Evolutionary conservation across 2,797 vertebrate species (phyloP).

Genomic region (Pseudocheirus occidentalis): DNA sequence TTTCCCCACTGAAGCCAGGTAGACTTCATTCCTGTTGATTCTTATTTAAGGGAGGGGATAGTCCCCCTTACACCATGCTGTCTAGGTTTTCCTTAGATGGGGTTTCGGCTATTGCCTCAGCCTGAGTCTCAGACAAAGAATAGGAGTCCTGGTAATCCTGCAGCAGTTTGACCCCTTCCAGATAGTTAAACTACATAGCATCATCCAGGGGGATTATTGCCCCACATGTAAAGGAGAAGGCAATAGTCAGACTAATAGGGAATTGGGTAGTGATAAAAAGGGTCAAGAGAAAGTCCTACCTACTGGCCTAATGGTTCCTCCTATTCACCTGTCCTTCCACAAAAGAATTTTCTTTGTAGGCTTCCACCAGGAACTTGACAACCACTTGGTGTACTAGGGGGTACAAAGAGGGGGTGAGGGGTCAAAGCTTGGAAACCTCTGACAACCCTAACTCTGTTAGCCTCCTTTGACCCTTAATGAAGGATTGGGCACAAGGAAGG

Average conservation of each 20-base stretch:
- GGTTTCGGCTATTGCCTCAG: conserved; percentile 65
- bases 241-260: conserved; percentile 12
- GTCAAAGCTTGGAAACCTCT: not conserved
- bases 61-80: conserved; percentile 78
- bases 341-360: conserved; percentile 91
- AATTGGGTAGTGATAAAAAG: not conserved
- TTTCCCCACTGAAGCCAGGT: conserved; percentile 28
- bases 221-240: conserved; percentile 86
- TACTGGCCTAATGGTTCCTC: not conserved
- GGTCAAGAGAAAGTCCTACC: not conserved
- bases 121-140: conserved; percentile 72
- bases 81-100: conserved; percentile 82
- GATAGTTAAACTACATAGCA: conserved; percentile 88
- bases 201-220: conserved; percentile 89
- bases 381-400: conserved; percentile 88
- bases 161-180: conserved; percentile 86
- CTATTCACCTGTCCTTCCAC: conserved; percentile 89
- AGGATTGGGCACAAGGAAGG: not conserved
- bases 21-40: conserved; percentile 53
- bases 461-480: conserved; percentile 11
- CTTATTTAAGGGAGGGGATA: conserved; percentile 38
- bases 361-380: conserved; percentile 89
- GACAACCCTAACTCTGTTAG: not conserved
- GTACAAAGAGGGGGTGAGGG: conserved; percentile 42
- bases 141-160: conserved; percentile 87